Base-by-base conservation (phyloP, 30 jellyfish, hydroid and myxozoan species). In the Aurelia aurita complex sp. Pacific region DNA sequence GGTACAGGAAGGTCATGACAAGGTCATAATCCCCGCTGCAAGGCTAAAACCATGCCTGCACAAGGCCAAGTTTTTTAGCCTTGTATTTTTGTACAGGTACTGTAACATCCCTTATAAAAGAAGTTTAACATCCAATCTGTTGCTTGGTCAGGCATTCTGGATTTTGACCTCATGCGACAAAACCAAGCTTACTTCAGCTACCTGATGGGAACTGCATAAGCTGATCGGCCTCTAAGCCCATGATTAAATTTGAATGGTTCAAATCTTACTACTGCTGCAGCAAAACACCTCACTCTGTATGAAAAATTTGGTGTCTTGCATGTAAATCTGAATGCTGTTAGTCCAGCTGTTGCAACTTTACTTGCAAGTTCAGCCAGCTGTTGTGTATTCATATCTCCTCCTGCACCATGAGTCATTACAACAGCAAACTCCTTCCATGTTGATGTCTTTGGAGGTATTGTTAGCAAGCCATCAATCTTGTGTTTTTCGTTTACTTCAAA, bases 341-440 rank as follows among this genome's bases (percentile, higher is more conserved):
- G 64, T 1, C 96, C 97, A 38, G 87, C 73, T 34, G 33, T 35
- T 0, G 92, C 79, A 52, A 78, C 42, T 14, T 73, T 61, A 15
- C 74, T 74, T 23, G 95, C 74, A 7, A 85, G 69, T 33, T 62
- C 54, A 29, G 23, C 74, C 17, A 91, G 68, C 36, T 77, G 92
- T 33, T 16, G 64, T 62, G 89, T 33, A 42, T 79, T 85, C 92
- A 91, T 77, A 69, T 91, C 97, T 73, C 97, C 97, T 33, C 97
- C 97, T 17, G 97, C 97, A 52, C 97, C 97, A 67, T 91, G 97
- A 7, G 97, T 91, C 65, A 91, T 64, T 17, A 91, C 51, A 11
- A 91, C 85, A 17, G 82, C 91, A 63, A 50, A 85, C 15, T 81
- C 52, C 29, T 83, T 79, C 90, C 90, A 80, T 18, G 88, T 62